Base-by-base conservation (phyloP, 2,888 invertebrate genomes). In the Palloptera scutellata region DNA sequence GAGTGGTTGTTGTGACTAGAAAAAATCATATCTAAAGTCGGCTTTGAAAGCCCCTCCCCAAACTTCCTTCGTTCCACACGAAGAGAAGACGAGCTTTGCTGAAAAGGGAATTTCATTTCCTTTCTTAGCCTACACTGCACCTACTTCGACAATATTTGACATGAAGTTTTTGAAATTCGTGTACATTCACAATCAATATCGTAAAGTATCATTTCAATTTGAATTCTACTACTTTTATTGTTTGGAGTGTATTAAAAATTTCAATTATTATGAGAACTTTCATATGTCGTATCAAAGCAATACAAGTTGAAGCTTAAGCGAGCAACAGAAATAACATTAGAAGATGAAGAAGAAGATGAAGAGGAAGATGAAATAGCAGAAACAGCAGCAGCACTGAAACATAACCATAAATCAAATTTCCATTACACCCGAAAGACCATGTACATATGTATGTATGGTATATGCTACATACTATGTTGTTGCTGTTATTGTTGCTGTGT, bases 341-440 rank as follows among this genome's bases (percentile, higher is more conserved):
- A 45, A 45, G 48, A 3, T 3, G 8, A 48, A 15, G 3, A 13
- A 48, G 15, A 48, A 13, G 48, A 15, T n/a, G 48, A n/a, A 11
- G 45, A 45, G 45, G 9, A 9, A 45, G 12, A 12, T 12, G 4
- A 54, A 62, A 62, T 62, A 40, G 63, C 63, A 55, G 55, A 30
- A 55, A 63, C 57, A 57, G 55, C 55, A 64, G 64, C 42, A 58
- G 64, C 51, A 68, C 30, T 30, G 30, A 30, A 30, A 30, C 30
- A 30, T 30, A 30, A 76, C 76, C 82, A 81, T 81, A 81, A 81
- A 81, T 81, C 83, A 81, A 81, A 81, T 77, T 82, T 80, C 81
- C 81, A 81, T 81, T 80, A 81, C 80, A 81, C 78, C 79, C 80
- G 74, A 77, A 75, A 63, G 69, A 68, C 70, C 71, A 68, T 43